Percentiles rank a stretch among this genome's conserved stretches.
Evolutionary conservation across 2,797 vertebrate species (phyloP).

Genomic region (Alfaro cultratus): DNA sequence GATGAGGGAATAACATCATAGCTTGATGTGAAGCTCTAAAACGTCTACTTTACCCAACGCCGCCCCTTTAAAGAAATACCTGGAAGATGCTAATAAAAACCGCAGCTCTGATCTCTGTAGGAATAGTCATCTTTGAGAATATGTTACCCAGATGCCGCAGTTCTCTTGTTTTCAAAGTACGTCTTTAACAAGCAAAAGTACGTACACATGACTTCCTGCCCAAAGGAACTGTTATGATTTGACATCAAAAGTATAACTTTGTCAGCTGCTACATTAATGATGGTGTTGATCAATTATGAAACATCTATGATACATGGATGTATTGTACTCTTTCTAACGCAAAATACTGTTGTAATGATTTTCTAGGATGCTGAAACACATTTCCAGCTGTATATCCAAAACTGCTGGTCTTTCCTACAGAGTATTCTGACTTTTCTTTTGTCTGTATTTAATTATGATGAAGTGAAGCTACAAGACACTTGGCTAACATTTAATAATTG

Average conservation of each 20-base stretch:
- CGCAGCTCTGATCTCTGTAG: conserved; percentile 25
- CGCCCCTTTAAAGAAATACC: conserved; percentile 13
- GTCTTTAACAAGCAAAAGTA: not conserved
- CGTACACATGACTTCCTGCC: not conserved
- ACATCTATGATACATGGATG: not conserved
- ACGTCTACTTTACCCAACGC: too few relatives aligned
- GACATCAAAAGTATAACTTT: not conserved
- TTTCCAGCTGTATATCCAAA: not conserved
- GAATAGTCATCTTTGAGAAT: not conserved
- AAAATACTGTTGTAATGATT: not conserved
- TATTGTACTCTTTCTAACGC: not conserved
- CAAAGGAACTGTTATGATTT: not conserved
- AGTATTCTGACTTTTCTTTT: not conserved
- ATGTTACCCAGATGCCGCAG: not conserved
- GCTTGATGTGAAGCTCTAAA: too few relatives aligned
- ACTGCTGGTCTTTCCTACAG: not conserved
- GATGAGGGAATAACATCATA: too few relatives aligned
- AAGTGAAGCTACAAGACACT: not conserved
- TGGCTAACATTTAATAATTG: too few relatives aligned
- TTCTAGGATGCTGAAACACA: not conserved
- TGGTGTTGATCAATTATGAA: not conserved
- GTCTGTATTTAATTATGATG: not conserved
- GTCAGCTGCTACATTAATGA: not conserved
- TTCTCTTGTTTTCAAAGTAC: not conserved
- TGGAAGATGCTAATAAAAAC: conserved; percentile 34